These are phyloP conservation scores for Tanaodytes sp. DNA, from an alignment of 2,888 invertebrate species.

Conservation along the genomic window DNA sequence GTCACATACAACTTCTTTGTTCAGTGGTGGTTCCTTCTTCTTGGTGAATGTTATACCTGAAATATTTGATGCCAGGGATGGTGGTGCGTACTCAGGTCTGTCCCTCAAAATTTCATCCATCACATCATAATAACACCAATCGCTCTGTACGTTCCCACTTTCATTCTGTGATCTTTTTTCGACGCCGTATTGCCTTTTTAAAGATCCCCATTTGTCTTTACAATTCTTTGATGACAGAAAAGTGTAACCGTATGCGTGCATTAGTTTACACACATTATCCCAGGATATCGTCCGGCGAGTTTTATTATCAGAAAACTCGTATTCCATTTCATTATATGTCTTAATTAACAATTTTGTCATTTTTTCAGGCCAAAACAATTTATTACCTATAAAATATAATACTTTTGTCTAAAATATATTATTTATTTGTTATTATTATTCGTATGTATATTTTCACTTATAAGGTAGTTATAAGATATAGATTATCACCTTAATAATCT, in stretches of 20 bases:
- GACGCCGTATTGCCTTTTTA: constrained; percentile 16
- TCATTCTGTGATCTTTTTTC: constrained; percentile 1
- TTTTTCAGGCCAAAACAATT: background rate
- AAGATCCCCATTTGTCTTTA: constrained; percentile 10
- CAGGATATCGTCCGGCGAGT: background rate
- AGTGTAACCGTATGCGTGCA: constrained; percentile 16
- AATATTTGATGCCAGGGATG: constrained; percentile 1
- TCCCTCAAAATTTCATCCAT: constrained; percentile 10
- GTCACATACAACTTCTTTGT: too few species aligned
- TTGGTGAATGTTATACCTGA: too few species aligned
- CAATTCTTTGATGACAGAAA: constrained; percentile 3
- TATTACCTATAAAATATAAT: too few species aligned
- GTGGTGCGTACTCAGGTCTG: constrained; percentile 9
- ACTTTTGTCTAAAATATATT: too few species aligned
- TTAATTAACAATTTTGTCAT: constrained; percentile 28
- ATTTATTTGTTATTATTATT: too few species aligned
- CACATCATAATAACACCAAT: constrained; percentile 1
- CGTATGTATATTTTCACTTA: too few species aligned
- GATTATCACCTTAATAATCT: too few species aligned
- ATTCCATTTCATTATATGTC: constrained; percentile 8
- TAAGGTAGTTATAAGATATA: too few species aligned
- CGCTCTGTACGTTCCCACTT: constrained; percentile 14
- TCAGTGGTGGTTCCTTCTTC: too few species aligned
- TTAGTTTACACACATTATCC: constrained; percentile 9
- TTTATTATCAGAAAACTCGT: constrained; percentile 20